Evolutionary conservation across 2,888 invertebrate genomes (phyloP).

Genomic region (Neocrepidodera transversa): DNA sequence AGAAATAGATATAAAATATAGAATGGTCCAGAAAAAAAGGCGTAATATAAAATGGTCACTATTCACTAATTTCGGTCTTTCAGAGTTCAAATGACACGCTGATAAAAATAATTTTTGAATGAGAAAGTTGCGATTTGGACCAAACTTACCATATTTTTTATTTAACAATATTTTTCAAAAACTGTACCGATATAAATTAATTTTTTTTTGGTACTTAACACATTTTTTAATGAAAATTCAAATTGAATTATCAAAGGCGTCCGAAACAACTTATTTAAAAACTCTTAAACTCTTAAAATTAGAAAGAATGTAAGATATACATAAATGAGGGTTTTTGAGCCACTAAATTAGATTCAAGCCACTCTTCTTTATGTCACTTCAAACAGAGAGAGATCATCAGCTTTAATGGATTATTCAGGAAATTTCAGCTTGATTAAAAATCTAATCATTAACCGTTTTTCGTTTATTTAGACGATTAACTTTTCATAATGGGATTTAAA

Average conservation of each 20-base stretch:
- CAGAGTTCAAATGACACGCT: too few species aligned
- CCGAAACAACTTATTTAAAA: neutral
- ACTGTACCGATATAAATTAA: too few species aligned
- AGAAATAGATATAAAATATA: too few species aligned
- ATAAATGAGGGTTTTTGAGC: conserved; percentile 37
- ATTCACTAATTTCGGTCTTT: too few species aligned
- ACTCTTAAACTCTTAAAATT: conserved; percentile 9
- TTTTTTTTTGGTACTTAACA: too few species aligned
- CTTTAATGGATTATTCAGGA: conserved; percentile 23
- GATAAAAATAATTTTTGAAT: too few species aligned
- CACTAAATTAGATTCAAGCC: conserved; percentile 41
- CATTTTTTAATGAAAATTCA: neutral
- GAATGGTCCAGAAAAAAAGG: too few species aligned
- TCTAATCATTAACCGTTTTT: conserved; percentile 21
- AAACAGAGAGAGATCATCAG: conserved; percentile 22
- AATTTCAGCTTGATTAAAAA: conserved; percentile 22
- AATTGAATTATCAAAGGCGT: neutral
- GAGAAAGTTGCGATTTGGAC: too few species aligned
- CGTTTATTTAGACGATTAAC: conserved; percentile 21
- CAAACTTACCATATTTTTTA: too few species aligned
- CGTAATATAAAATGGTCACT: too few species aligned
- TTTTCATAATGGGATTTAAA: conserved; percentile 16
- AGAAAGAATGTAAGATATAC: conserved; percentile 21
- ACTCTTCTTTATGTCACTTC: conserved; percentile 34
- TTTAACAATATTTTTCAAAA: too few species aligned